Base-by-base conservation (phyloP, 2,888 invertebrate species). In the Heliothis peltigera region DNA sequence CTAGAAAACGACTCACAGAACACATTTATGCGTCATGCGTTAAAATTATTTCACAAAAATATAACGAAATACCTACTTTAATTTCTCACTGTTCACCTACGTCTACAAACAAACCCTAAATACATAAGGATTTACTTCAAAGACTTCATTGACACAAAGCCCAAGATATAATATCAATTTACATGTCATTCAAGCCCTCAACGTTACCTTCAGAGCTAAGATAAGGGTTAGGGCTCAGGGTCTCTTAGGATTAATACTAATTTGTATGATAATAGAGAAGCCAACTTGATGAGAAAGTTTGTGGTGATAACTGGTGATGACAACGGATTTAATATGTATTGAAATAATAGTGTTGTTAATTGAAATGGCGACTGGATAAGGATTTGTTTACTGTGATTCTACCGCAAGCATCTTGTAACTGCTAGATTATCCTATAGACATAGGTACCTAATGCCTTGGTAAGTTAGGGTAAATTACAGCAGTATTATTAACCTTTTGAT, bases 41-140 rank as follows among this genome's bases (percentile, higher is more conserved):
- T 25, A 25, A 25, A 25, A 4, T 25, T 25, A 32, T 32, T 32
- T 32, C 12, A 12, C 32, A 12, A 32, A 12, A 32, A 32, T 32
- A 32, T 8, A 19, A 47, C 15, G 18, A 10, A 55, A 28, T 25
- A 22, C 5, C 32, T 3, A 25, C 48, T 42, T 19, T 15, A 17
- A 39, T 25, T 28, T 43, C 21, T 43, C 43, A 58, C 43, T 18
- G 42, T 58, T 44, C 47, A 21, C 43, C 68, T 17, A 12, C 35
- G 6, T 47, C 19, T 17, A 54, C 17, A 32, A 28, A 22, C 52
- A 52, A 39, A 25, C 28, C 28, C 15, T n/a, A 61, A 59, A 56
- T 57, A 54, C 55, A 22, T 46, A 43, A 59, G 53, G 48, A 59
- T 54, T 49, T 32, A 56, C 46, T 52, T 52, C 44, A 78, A 74